These are phyloP conservation scores for Rhinichthys osculus DNA, from an alignment of 2,797 vertebrate genomes.

Conservation along the genomic window DNA sequence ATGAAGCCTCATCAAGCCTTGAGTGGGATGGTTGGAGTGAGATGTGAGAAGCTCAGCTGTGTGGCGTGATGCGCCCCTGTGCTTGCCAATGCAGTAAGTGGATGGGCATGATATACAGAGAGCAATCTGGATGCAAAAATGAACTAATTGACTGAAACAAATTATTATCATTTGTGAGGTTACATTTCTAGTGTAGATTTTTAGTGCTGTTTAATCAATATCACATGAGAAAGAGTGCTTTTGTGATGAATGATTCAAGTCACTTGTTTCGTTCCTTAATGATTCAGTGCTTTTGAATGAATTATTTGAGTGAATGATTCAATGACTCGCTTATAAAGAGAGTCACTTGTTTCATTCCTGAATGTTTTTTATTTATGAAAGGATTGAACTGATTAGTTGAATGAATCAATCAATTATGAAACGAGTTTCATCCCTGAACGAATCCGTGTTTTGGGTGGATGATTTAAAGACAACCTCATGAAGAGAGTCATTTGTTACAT, in stretches of 20 bases:
- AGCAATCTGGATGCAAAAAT: slow-evolving; percentile 45
- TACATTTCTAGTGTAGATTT: neutral
- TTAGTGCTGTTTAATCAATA: neutral
- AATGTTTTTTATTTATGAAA: neutral
- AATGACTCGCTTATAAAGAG: neutral
- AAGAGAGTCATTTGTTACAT: neutral
- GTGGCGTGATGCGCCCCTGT: slow-evolving; percentile 29
- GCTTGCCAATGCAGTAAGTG: slow-evolving; percentile 53
- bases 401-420: neutral
- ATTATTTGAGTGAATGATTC: neutral
- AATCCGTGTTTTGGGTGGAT: neutral
- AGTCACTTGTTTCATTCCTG: neutral
- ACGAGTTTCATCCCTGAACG: neutral
- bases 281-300: neutral
- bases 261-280: neutral
- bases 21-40: slow-evolving; percentile 38
- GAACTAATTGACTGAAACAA: neutral
- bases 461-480: neutral
- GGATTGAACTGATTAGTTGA: neutral
- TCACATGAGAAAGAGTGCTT: neutral
- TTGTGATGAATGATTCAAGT: neutral
- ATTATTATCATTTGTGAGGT: neutral
- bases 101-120: slow-evolving; percentile 42
- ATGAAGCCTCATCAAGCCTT: slow-evolving; percentile 36
- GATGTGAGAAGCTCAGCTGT: slow-evolving; percentile 50